A percentile compares a stretch with the other conserved stretches of the same genome.
Conservation (phyloP, 1,140 invertebrate genomes). For the Lycorma delicatula region DNA sequence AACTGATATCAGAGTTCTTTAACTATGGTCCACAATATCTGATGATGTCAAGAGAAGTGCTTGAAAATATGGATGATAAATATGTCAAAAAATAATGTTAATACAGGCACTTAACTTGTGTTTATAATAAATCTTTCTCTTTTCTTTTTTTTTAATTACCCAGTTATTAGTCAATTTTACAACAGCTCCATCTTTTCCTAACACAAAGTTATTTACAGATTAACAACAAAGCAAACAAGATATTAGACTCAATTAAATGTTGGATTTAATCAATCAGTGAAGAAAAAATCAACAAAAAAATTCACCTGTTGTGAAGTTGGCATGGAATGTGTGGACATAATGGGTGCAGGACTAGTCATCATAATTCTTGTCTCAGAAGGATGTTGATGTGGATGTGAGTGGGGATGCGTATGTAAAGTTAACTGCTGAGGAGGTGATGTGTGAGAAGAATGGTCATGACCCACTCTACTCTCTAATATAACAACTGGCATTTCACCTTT, state of each 20-base stretch:
- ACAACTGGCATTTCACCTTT: conserved; percentile 11
- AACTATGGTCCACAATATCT: too few species aligned
- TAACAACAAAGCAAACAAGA: background rate
- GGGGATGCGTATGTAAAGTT: background rate
- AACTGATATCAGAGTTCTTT: too few species aligned
- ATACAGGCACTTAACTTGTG: too few species aligned
- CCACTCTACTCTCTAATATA: conserved; percentile 10
- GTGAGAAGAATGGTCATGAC: background rate
- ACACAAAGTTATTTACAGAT: background rate
- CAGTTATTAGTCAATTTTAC: too few species aligned
- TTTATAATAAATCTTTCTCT: too few species aligned
- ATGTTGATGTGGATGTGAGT: background rate
- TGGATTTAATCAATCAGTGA: background rate
- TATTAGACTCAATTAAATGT: background rate
- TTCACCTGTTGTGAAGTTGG: conserved; percentile 7
- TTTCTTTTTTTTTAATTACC: too few species aligned
- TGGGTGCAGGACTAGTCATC: conserved; percentile 21
- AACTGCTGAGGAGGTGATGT: conserved; percentile 7
- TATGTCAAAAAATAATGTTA: too few species aligned
- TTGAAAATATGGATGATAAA: too few species aligned
- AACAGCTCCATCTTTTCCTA: background rate
- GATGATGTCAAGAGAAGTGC: too few species aligned
- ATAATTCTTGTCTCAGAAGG: conserved; percentile 10
- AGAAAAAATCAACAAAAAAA: background rate
- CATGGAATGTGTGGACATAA: conserved; percentile 18